These are phyloP conservation scores for Pteropus alecto DNA, from an alignment of 2,113 vertebrate genomes.

Conservation along the genomic window DNA sequence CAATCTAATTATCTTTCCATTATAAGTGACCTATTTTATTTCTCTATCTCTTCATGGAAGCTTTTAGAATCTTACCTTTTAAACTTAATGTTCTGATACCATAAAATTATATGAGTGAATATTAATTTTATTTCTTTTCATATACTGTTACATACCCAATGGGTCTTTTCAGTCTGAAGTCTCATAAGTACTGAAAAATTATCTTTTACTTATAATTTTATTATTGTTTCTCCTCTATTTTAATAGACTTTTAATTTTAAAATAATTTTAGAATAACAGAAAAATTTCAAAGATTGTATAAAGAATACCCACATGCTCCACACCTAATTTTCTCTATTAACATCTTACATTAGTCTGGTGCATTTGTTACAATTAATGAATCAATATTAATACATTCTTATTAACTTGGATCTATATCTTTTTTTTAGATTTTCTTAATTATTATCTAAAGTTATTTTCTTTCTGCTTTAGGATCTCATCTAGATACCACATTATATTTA, in stretches of 20 bases:
- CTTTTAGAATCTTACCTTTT: not conserved
- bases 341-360: not conserved
- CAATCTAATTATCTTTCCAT: not conserved
- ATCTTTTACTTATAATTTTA: not conserved
- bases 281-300: not conserved
- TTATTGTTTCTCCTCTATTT: not conserved
- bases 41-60: not conserved
- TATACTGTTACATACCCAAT: not conserved
- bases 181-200: not conserved
- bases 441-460: not conserved
- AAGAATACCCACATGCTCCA: not conserved
- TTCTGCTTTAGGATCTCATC: not conserved
- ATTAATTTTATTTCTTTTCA: not conserved
- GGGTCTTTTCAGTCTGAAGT: not conserved
- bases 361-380: not conserved
- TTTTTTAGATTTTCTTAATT: not conserved
- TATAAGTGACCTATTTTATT: not conserved
- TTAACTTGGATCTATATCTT: not conserved
- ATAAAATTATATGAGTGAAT: not conserved
- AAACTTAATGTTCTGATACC: not conserved
- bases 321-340: not conserved
- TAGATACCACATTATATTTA: not conserved
- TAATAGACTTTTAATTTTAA: not conserved
- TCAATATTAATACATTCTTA: not conserved
- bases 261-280: conserved; percentile 5